Conservation (phyloP, 2,888 invertebrate species). For the Podabrus alpinus region DNA sequence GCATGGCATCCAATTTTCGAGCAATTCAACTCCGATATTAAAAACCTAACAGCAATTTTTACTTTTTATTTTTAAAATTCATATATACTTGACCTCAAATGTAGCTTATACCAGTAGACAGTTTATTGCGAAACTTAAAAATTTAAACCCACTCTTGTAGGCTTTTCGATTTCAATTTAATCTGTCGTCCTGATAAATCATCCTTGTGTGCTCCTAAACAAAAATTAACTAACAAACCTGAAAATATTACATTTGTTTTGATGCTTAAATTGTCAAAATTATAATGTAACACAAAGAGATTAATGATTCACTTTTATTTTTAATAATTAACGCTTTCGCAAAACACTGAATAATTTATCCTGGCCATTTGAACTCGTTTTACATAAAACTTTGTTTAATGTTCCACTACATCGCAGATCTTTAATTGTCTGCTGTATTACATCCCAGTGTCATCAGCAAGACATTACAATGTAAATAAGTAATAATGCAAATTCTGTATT, state of each 20-base stretch:
- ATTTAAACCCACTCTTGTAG: slow-evolving; percentile 19
- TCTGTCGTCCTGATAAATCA: neutral
- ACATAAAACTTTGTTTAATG: neutral
- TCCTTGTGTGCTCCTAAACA: neutral
- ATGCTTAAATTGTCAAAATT: neutral
- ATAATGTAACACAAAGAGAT: neutral
- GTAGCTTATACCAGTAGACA: neutral
- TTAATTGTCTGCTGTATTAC: neutral
- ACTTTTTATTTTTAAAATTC: neutral
- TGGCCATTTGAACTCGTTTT: neutral
- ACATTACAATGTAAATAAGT: neutral
- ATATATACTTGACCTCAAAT: slow-evolving; percentile 6
- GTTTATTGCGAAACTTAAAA: slow-evolving; percentile 8
- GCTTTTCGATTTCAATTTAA: slow-evolving; percentile 11
- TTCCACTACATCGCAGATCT: neutral
- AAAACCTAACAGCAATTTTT: neutral
- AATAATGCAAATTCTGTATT: neutral
- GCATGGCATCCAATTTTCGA: neutral
- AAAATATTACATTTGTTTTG: too few species aligned
- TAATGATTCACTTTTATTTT: neutral
- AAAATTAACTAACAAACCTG: neutral
- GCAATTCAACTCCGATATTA: neutral
- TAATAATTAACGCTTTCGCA: neutral
- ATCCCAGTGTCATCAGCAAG: neutral
- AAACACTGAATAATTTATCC: neutral